Base-by-base conservation (phyloP, 2,888 invertebrate species). In the Andrena hattorfiana region DNA sequence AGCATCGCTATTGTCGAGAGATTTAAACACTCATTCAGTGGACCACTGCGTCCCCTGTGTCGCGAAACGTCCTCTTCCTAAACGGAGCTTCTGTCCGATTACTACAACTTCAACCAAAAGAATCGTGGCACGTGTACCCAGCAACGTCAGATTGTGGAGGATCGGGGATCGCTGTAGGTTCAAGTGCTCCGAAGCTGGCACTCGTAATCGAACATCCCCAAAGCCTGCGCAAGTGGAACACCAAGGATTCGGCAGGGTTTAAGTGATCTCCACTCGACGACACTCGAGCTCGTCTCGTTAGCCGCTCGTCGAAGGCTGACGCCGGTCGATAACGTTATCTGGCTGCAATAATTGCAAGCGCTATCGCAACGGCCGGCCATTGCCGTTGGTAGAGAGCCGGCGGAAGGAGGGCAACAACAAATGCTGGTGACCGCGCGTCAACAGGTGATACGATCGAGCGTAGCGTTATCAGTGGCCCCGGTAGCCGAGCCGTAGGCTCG, bases 271-370 rank as follows among this genome's bases (percentile, higher is more conserved):
- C 23, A 32, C 32, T 51, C 77, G 26, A 60, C 23, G 66, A 51
- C n/a, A 74, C 67, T 32, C 62, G 60, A 62, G 42, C 42, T 20
- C 20, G n/a, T 49, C 69, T 79, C 77, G 68, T 79, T 77, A 79
- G 49, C 67, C 13, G 63, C 62, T 62, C 68, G 64, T 69, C 69
- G 81, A 69, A 63, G 73, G 51, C 74, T 26, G 66, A 73, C 48
- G 74, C 64, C 75, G 81, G 51, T 71, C 62, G 82, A 82, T 82
- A 82, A 81, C 80, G 82, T 82, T 82, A 82, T 82, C 82, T 56
- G 20, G n/a, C 64, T 23, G 56, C 56, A 64, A 51, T 72, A 76
- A 76, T 82, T 75, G 75, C 80, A 48, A 28, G 28, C 62, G 60
- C 64, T 62, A 54, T 64, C 59, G 60, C 42, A 10, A 60, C 60